phyloP scores from a whole-genome alignment of 2,888 invertebrate species.

The Ennomos erosarius region DNA sequence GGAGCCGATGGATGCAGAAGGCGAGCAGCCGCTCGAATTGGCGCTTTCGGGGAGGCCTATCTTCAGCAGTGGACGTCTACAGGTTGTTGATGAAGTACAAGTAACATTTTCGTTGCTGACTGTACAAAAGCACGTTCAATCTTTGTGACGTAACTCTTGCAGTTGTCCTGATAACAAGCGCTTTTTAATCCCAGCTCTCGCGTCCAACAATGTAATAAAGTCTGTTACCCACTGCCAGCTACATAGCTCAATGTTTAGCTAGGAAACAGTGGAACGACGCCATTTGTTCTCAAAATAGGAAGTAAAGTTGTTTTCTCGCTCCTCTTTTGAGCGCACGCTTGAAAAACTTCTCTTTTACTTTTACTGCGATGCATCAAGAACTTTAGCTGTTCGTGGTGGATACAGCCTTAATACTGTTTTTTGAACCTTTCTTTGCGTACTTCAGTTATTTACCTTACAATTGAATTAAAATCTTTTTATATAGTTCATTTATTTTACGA shows the following conservation, averaged over 20 bases:
- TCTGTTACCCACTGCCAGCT: constrained; percentile 38
- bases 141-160: constrained; percentile 8
- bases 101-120: too few species aligned
- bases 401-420: constrained; percentile 43
- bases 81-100: too few species aligned
- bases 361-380: constrained; percentile 55
- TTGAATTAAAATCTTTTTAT: constrained; percentile 14
- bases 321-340: constrained; percentile 55
- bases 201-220: constrained; percentile 40
- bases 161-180: constrained; percentile 10
- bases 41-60: too few species aligned
- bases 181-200: constrained; percentile 28
- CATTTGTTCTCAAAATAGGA: constrained; percentile 72
- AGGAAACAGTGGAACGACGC: constrained; percentile 54
- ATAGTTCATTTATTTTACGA: not conserved
- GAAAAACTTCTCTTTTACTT: constrained; percentile 59
- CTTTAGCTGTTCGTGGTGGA: constrained; percentile 41
- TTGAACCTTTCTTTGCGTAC: constrained; percentile 34
- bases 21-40: too few species aligned
- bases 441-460: constrained; percentile 24
- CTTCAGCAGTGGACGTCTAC: too few species aligned
- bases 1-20: too few species aligned
- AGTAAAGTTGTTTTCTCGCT: constrained; percentile 68
- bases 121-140: constrained; percentile 3
- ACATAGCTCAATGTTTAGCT: constrained; percentile 49